These are phyloP conservation scores for Liposcelis brunnea DNA, from an alignment of 2,888 invertebrate genomes.

Conservation along the genomic window DNA sequence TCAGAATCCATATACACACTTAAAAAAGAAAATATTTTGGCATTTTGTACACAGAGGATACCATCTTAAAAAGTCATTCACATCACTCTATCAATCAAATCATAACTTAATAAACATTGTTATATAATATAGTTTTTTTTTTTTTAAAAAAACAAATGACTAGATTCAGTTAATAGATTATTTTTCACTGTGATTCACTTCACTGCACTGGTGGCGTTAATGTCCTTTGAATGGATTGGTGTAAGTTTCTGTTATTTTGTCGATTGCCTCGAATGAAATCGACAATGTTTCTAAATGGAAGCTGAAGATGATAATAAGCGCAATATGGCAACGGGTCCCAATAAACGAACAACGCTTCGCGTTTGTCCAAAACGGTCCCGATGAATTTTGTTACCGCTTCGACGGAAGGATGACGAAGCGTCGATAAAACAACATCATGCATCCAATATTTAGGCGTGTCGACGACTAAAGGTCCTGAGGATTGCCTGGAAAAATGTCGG, in stretches of 20 bases:
- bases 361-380: conserved; percentile 53
- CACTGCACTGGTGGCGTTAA: too few relatives aligned
- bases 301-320: conserved; percentile 66
- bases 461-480: conserved; percentile 33
- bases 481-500: conserved; percentile 38
- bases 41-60: too few relatives aligned
- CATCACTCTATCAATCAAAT: too few relatives aligned
- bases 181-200: too few relatives aligned
- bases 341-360: conserved; percentile 62
- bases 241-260: background rate
- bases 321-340: conserved; percentile 80
- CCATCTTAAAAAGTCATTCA: too few relatives aligned
- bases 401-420: conserved; percentile 29
- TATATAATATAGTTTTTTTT: too few relatives aligned
- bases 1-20: too few relatives aligned
- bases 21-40: too few relatives aligned
- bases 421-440: conserved; percentile 36
- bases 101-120: too few relatives aligned
- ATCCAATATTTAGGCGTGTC: conserved; percentile 36
- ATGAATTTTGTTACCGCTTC: conserved; percentile 39
- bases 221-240: too few relatives aligned
- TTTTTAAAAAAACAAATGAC: too few relatives aligned
- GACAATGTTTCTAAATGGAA: conserved; percentile 43
- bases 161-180: too few relatives aligned
- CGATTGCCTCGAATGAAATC: conserved; percentile 26